These are phyloP conservation scores for Doryteuthis pealeii DNA, from an alignment of 1,140 invertebrate species.

Conservation along the genomic window DNA sequence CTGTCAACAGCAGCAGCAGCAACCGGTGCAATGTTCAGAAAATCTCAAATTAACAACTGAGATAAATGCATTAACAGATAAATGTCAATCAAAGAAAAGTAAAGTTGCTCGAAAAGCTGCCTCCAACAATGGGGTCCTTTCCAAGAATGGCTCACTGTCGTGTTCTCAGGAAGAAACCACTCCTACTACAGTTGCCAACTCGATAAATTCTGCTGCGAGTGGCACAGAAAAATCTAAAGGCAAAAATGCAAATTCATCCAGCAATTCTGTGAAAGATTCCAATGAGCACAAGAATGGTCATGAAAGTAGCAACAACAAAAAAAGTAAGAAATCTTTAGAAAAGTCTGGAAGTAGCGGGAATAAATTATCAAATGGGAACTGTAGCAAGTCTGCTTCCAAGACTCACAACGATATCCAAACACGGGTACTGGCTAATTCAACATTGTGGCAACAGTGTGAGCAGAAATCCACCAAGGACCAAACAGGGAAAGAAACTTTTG, in stretches of 20 bases:
- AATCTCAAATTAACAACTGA: not conserved
- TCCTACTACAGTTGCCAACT: not conserved
- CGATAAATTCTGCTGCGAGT: no score
- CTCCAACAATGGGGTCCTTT: not conserved
- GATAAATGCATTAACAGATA: not conserved
- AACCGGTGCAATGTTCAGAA: conserved; percentile 25
- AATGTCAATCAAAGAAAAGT: not conserved
- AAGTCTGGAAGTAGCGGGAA: not conserved
- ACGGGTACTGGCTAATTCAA: not conserved
- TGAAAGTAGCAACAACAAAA: not conserved
- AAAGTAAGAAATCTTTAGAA: not conserved
- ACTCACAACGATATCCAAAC: not conserved
- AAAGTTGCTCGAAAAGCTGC: not conserved
- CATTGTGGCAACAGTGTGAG: not conserved
- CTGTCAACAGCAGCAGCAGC: conserved; percentile 32
- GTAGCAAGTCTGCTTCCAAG: not conserved
- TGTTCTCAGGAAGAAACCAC: not conserved
- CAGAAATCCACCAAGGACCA: not conserved
- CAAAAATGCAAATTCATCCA: no score
- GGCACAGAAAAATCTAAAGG: no score
- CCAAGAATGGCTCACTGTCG: not conserved
- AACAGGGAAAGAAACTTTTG: not conserved
- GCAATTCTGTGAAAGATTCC: no score
- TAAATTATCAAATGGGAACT: not conserved
- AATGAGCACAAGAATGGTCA: no score